A percentile compares a stretch with the other conserved stretches of the same genome.
Conservation (phyloP, 2,797 vertebrate species). For the Aldrovandia affinis region DNA sequence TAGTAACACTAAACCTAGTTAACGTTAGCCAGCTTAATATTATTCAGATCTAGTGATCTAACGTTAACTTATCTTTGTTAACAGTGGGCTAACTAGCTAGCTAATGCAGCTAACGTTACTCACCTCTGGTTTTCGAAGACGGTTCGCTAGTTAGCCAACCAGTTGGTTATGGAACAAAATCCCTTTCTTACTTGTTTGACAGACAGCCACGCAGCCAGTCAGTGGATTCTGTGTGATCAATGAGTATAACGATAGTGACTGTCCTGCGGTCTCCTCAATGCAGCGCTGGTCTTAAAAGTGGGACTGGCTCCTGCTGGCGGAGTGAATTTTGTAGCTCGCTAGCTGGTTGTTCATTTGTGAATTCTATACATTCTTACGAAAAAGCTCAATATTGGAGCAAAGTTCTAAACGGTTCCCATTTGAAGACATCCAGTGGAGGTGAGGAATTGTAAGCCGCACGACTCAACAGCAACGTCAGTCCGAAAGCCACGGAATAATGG, state of each 20-base stretch:
- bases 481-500: background rate
- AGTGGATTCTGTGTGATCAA: background rate
- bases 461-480: background rate
- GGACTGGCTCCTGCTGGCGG: background rate
- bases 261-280: background rate
- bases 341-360: constrained; percentile 28
- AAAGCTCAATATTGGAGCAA: background rate
- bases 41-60: background rate
- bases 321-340: constrained; percentile 15
- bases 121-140: constrained; percentile 17
- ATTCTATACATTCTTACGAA: background rate
- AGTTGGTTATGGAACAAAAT: background rate
- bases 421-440: background rate
- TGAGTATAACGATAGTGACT: background rate
- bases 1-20: background rate
- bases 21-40: background rate
- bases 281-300: background rate
- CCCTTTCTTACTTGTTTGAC: background rate
- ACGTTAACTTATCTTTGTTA: background rate
- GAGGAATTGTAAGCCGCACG: background rate
- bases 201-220: background rate
- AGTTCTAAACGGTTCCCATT: background rate
- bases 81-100: background rate
- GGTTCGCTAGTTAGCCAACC: background rate
- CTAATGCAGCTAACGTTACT: background rate